Conservation (phyloP, 1,140 invertebrate species). For the Lethrus apterus region DNA sequence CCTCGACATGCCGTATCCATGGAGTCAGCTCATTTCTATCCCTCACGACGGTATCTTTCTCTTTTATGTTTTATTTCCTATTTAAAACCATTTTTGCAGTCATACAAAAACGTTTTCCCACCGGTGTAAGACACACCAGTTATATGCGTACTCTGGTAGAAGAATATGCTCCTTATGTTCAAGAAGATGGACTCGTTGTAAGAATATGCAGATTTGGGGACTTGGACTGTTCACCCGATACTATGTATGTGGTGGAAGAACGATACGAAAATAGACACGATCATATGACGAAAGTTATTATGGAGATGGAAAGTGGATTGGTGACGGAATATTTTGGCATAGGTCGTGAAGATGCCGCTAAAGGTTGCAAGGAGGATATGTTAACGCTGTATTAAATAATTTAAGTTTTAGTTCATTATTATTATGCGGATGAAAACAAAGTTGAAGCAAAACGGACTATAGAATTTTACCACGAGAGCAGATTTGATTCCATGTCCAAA, state of each 20-base stretch:
- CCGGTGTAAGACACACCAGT: constrained; percentile 58
- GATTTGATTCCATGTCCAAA: constrained; percentile 58
- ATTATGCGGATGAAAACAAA: constrained; percentile 5
- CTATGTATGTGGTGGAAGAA: constrained; percentile 53
- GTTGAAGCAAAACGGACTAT: constrained; percentile 53
- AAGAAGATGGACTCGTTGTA: constrained; percentile 61
- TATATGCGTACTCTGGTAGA: constrained; percentile 73
- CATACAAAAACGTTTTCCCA: constrained; percentile 66
- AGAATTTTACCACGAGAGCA: constrained; percentile 59
- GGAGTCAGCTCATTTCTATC: constrained; percentile 65
- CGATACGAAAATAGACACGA: constrained; percentile 65
- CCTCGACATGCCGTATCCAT: constrained; percentile 72
- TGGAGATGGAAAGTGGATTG: constrained; percentile 49
- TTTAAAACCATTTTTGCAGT: constrained; percentile 45
- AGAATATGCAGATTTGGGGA: constrained; percentile 63
- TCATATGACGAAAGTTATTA: constrained; percentile 52
- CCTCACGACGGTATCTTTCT: constrained; percentile 49
- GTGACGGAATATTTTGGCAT: constrained; percentile 59
- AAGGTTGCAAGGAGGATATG: too few species aligned
- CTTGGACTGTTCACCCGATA: constrained; percentile 53
- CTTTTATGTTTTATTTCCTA: background rate
- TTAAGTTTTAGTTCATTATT: constrained; percentile 15
- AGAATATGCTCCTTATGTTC: constrained; percentile 67
- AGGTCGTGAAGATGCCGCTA: constrained; percentile 60
- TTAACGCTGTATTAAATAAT: background rate